These are phyloP conservation scores for Rhopalosiphum nymphaeae DNA, from an alignment of 2,888 invertebrate species.

Conservation along the genomic window DNA sequence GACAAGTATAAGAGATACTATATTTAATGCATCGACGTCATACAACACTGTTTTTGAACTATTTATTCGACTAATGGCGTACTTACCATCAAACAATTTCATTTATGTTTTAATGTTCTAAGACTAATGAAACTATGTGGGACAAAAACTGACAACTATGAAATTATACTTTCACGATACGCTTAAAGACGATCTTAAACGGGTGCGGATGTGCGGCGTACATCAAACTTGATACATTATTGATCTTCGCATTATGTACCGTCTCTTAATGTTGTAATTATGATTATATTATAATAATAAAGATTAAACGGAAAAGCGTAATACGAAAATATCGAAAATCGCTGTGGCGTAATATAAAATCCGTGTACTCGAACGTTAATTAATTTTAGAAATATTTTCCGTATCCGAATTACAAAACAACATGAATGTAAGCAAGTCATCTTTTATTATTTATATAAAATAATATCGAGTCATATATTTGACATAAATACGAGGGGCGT, in stretches of 20 bases:
- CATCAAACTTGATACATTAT: neutral
- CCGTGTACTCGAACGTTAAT: too few relatives aligned
- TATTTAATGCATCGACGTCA: neutral
- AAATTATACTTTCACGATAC: neutral
- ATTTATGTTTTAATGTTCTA: neutral
- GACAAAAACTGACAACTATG: neutral
- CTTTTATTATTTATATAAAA: neutral
- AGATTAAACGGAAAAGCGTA: too few relatives aligned
- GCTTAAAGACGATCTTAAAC: neutral
- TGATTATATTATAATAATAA: neutral
- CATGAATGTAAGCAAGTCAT: neutral
- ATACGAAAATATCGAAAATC: too few relatives aligned
- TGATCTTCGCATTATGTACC: neutral
- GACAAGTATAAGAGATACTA: neutral
- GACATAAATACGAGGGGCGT: neutral
- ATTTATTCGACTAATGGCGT: neutral
- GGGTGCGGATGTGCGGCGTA: neutral
- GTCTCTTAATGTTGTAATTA: neutral
- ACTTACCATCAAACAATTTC: neutral
- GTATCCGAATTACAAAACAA: too few relatives aligned
- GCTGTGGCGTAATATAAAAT: too few relatives aligned
- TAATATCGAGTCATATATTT: neutral
- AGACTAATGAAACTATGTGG: neutral
- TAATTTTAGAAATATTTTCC: too few relatives aligned
- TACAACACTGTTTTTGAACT: neutral